Base-by-base conservation (phyloP, 2,888 invertebrate genomes). In the Meghimatium bilineatum region DNA sequence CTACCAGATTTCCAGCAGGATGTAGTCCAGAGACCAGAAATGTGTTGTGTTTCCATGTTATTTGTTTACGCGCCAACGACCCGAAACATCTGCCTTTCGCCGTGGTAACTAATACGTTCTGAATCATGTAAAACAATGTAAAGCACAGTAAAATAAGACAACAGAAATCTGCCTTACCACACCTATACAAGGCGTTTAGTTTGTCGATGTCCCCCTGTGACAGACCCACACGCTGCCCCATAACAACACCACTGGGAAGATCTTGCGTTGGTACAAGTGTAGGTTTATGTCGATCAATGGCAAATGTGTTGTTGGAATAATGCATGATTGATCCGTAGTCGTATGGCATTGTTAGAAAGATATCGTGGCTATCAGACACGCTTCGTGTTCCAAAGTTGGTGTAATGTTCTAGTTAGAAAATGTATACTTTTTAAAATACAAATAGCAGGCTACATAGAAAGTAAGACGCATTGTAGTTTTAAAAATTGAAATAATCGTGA, bases 251-350 rank as follows among this genome's bases (percentile, higher is more conserved):
- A 34, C 52, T 81, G 63, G 79, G 89, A 66, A 82, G 82, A 56
- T 74, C 87, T 56, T 56, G 85, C 75, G 80, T 87, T 52, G 83
- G 88, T 85, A 75, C 92, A 82, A 95, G 94, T 1, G 95, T 95
- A 6, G 94, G 92, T 66, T 87, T 87, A 14, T 38, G 71, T 3
- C 86, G 81, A 83, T 90, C 89, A n/a, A 87, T 88, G 52, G 94
- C 94, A 88, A 95, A 95, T 23, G 94, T 94, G 87, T 94, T 93
- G 52, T 93, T 93, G 85, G 94, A 94, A 89, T 97, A 97, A 92
- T 97, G 97, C 96, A 97, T 96, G 56, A 96, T 96, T 23, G 96
- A 96, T 87, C 96, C 95, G 91, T 96, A 96, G 92, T 96, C 96
- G 90, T 97, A 97, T 83, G 96, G 95, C 91, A 96, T 96, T 77